Evolutionary conservation across 2,797 vertebrate genomes (phyloP).

Genomic region (Arnoldichthys spilopterus): DNA sequence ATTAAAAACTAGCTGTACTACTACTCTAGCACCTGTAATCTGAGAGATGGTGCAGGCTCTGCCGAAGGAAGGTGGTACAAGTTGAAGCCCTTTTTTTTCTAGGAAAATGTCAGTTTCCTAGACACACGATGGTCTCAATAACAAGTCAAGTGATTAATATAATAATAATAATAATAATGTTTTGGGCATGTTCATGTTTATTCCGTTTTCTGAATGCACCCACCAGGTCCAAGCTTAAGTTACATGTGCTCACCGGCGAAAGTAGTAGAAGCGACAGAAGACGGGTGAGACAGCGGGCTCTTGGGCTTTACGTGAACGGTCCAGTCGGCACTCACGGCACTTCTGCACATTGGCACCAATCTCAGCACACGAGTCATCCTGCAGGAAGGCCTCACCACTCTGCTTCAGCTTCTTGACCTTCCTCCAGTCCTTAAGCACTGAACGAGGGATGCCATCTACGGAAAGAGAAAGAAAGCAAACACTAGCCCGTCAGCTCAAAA

Average conservation of each 20-base stretch:
- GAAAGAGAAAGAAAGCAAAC: constrained; percentile 53
- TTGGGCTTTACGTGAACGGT: constrained; percentile 93
- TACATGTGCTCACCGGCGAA: constrained; percentile 86
- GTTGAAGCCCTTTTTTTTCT: no score
- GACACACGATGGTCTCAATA: no score
- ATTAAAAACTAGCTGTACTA: no score
- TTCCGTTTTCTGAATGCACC: not conserved
- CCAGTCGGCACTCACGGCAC: constrained; percentile 92
- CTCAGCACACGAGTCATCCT: constrained; percentile 98
- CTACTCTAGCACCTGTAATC: no score
- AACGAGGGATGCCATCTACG: constrained; percentile 94
- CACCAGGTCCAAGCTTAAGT: not conserved
- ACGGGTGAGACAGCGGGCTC: constrained; percentile 93
- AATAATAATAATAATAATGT: not conserved
- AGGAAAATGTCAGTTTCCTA: no score
- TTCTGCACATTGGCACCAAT: constrained; percentile 97
- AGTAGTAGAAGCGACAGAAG: constrained; percentile 99
- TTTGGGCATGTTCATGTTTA: no score
- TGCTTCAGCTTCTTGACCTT: constrained; percentile 99
- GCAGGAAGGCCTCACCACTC: constrained; percentile 94
- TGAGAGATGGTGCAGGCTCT: no score
- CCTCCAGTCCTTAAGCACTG: constrained; percentile 97
- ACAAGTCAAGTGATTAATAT: not conserved
- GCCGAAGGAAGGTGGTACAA: no score
- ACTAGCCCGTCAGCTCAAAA: constrained; percentile 1